These are phyloP conservation scores for Tillus elongatus DNA, from an alignment of 2,888 invertebrate genomes.

Conservation along the genomic window DNA sequence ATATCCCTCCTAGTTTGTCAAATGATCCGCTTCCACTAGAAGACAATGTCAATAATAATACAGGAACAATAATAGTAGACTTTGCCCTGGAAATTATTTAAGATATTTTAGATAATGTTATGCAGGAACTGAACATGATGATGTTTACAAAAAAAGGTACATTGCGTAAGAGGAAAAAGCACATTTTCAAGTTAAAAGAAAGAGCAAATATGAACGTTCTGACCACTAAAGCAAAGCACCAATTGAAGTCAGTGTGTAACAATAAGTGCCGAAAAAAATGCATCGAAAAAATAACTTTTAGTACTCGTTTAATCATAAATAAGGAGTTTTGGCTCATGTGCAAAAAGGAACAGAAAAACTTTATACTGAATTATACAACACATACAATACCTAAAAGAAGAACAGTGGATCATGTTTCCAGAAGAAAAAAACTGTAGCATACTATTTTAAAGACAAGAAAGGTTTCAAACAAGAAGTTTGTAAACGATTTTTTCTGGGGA, in stretches of 20 bases:
- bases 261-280: slow-evolving; percentile 2
- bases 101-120: slow-evolving; percentile 3
- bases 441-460: slow-evolving; percentile 1
- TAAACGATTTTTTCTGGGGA: slow-evolving; percentile 1
- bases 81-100: slow-evolving; percentile 1
- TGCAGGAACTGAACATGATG: slow-evolving; percentile 3
- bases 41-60: neutral
- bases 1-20: slow-evolving; percentile 3
- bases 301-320: slow-evolving; percentile 1
- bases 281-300: neutral
- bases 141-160: slow-evolving; percentile 3
- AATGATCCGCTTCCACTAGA: slow-evolving; percentile 2
- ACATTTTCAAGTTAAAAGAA: neutral
- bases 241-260: slow-evolving; percentile 3
- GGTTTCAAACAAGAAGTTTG: slow-evolving; percentile 3
- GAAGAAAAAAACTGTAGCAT: neutral
- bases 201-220: neutral
- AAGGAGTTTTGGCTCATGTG: slow-evolving; percentile 2
- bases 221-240: slow-evolving; percentile 1
- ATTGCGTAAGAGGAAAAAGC: slow-evolving; percentile 2
- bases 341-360: slow-evolving; percentile 3
- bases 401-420: slow-evolving; percentile 1
- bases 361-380: slow-evolving; percentile 1
- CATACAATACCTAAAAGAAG: slow-evolving; percentile 2
- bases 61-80: neutral